phyloP scores from a whole-genome alignment of 2,113 vertebrate genomes.

The Pitta sordida region DNA sequence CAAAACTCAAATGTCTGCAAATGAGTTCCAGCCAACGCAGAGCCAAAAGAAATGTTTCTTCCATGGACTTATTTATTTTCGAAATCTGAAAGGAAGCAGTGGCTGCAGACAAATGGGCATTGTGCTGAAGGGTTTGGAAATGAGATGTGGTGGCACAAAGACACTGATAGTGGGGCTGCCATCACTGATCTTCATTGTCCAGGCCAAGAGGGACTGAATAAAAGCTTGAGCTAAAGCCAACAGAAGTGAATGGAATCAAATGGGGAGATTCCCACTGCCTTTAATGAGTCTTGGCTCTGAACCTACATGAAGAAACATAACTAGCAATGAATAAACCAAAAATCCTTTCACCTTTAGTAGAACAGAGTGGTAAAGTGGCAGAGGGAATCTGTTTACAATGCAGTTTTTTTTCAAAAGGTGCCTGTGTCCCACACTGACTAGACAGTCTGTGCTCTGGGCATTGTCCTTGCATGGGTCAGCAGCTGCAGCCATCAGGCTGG shows the following conservation, averaged over 20 bases:
- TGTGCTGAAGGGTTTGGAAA: slow-evolving; percentile 24
- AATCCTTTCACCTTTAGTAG: not conserved
- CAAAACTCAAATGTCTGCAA: slow-evolving; percentile 23
- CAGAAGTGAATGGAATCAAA: not conserved
- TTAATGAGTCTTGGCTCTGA: slow-evolving; percentile 54
- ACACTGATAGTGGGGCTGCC: slow-evolving; percentile 21
- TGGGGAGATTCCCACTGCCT: slow-evolving; percentile 36
- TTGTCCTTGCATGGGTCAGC: not conserved
- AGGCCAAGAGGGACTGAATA: not conserved
- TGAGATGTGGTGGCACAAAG: not conserved
- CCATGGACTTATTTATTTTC: slow-evolving; percentile 25
- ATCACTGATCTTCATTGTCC: slow-evolving; percentile 42
- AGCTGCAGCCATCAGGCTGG: not conserved
- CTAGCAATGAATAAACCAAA: not conserved
- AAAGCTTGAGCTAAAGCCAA: slow-evolving; percentile 25
- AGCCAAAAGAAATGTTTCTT: slow-evolving; percentile 60
- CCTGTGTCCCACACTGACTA: not conserved
- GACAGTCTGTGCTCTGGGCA: not conserved
- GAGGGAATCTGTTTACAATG: not conserved
- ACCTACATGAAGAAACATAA: not conserved
- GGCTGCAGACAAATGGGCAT: slow-evolving; percentile 38
- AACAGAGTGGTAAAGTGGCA: not conserved
- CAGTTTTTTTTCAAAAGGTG: not conserved
- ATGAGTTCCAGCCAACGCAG: not conserved
- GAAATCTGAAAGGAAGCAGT: slow-evolving; percentile 33